These are phyloP conservation scores for Cacatua alba DNA, from an alignment of 2,113 vertebrate genomes.

Conservation along the genomic window DNA sequence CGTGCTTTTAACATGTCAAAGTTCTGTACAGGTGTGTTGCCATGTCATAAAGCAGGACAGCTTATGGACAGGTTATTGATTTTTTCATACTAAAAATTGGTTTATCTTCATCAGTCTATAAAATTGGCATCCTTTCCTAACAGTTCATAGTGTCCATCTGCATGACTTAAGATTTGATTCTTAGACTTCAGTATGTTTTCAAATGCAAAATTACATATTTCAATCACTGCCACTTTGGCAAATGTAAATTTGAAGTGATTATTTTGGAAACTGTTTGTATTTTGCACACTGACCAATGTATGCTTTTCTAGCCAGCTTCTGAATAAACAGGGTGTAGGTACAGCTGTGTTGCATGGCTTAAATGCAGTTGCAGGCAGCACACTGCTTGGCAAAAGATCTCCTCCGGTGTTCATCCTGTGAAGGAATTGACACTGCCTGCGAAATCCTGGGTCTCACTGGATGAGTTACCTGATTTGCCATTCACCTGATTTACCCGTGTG, in stretches of 20 bases:
- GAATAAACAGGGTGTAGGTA: neutral
- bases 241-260: neutral
- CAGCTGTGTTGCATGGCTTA: neutral
- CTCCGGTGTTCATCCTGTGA: no score
- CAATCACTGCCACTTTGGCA: neutral
- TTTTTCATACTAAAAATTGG: neutral
- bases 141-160: neutral
- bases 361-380: neutral
- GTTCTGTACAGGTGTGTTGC: neutral
- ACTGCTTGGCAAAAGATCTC: neutral
- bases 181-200: neutral
- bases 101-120: neutral
- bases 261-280: neutral
- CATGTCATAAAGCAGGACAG: neutral
- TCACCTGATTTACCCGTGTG: neutral
- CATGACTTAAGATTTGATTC: neutral
- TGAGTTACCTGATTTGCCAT: neutral
- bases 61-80: neutral
- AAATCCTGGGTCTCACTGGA: neutral
- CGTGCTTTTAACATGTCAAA: fast-evolving
- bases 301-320: neutral
- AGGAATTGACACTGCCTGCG: fast-evolving
- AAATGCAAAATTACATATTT: neutral
- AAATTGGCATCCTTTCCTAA: neutral
- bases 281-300: neutral